A percentile compares a stretch with the other conserved stretches of the same genome.
phyloP scores from a whole-genome alignment of 64 coral and sea anemone genomes.

The Platygyra sinensis region DNA sequence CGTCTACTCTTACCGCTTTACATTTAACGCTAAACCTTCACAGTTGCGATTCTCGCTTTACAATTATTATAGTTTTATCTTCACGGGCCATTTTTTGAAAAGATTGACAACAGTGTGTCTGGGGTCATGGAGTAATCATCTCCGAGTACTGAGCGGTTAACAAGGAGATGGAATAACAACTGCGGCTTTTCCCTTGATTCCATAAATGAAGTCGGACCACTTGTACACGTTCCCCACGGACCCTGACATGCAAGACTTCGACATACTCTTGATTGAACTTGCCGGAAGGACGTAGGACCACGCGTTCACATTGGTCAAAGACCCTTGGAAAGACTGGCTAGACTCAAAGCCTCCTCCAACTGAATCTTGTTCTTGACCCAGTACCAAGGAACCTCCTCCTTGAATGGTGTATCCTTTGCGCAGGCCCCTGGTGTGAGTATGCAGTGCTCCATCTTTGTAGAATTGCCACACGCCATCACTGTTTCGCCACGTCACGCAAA shows the following conservation, averaged over 20 bases:
- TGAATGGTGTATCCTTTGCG: background rate
- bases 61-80: too few species aligned
- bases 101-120: too few species aligned
- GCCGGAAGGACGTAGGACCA: background rate
- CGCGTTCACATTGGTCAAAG: background rate
- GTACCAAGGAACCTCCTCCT: background rate
- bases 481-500: conserved; percentile 20
- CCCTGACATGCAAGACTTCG: background rate
- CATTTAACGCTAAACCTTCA: too few species aligned
- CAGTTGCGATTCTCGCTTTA: too few species aligned
- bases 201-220: background rate
- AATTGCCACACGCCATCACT: conserved; percentile 6
- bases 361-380: conserved; percentile 14
- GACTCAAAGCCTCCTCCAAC: background rate
- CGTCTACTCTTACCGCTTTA: too few species aligned
- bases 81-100: too few species aligned
- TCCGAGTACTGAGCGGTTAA: background rate
- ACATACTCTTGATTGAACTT: background rate
- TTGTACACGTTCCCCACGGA: background rate
- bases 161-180: background rate
- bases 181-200: background rate
- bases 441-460: conserved; percentile 28
- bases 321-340: background rate
- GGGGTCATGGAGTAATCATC: too few species aligned
- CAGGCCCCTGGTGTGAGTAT: background rate